These are phyloP conservation scores for Cervus canadensis DNA, from an alignment of 2,113 vertebrate genomes.

Conservation along the genomic window DNA sequence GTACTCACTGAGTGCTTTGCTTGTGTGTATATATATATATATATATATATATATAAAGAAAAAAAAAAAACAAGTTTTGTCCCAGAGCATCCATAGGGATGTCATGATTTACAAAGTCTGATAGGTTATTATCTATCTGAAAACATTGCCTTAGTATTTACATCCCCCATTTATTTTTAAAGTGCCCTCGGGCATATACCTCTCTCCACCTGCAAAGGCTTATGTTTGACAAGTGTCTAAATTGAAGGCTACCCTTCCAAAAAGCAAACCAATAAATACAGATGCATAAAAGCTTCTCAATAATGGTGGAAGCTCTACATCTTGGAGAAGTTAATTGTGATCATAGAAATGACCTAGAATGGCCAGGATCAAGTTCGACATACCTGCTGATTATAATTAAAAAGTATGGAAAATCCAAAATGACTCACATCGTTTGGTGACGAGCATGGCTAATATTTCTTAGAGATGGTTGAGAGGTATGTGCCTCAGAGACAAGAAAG, in stretches of 20 bases:
- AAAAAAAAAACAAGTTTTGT: background rate
- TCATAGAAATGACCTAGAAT: conserved; percentile 5
- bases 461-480: conserved; percentile 83
- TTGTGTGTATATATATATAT: background rate
- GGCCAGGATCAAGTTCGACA: background rate
- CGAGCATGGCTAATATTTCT: conserved; percentile 22
- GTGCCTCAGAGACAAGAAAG: conserved; percentile 74
- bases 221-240: conserved; percentile 60
- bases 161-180: conserved; percentile 60
- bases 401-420: conserved; percentile 8
- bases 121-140: conserved; percentile 39
- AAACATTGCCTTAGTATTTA: conserved; percentile 60
- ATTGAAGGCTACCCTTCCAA: conserved; percentile 52
- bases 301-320: conserved; percentile 32
- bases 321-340: conserved; percentile 14
- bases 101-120: conserved; percentile 40
- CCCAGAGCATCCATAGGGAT: conserved; percentile 44
- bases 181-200: conserved; percentile 73
- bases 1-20: conserved; percentile 46
- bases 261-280: conserved; percentile 28
- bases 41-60: background rate
- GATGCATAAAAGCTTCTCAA: conserved; percentile 39
- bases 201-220: conserved; percentile 71
- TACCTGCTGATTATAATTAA: conserved; percentile 3
- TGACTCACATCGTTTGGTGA: background rate